Evolutionary conservation across 1,140 invertebrate species (phyloP).

Genomic region (Kradibia gibbosae): DNA sequence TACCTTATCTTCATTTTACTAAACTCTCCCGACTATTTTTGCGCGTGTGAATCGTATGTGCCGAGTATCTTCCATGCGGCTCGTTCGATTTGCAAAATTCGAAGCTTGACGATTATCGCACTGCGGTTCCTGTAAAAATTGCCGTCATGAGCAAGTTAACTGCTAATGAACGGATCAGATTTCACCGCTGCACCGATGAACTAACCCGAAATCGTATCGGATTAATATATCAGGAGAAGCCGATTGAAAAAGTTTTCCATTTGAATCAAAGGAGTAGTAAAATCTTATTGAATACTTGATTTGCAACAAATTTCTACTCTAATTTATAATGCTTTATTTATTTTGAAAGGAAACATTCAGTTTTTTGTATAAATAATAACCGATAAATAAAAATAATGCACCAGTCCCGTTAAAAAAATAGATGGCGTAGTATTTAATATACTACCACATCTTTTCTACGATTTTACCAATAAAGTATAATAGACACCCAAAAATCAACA

Average conservation of each 20-base stretch:
- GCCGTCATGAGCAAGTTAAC: neutral
- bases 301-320: neutral
- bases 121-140: slow-evolving; percentile 15
- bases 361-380: no score
- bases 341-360: no score
- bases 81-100: slow-evolving; percentile 15
- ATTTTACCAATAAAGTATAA: neutral
- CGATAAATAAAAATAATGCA: no score
- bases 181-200: no score
- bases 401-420: no score
- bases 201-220: neutral
- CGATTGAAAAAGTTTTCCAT: neutral
- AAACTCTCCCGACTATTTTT: neutral
- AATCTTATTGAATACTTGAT: neutral
- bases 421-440: no score
- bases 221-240: neutral
- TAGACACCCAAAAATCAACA: neutral
- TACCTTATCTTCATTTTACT: slow-evolving; percentile 24
- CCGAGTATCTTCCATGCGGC: neutral
- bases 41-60: slow-evolving; percentile 7
- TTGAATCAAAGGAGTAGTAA: neutral
- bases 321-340: neutral
- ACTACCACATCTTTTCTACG: no score
- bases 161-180: neutral
- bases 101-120: neutral